Percentiles rank a stretch among this genome's conserved stretches.
Conservation (phyloP, 1,140 invertebrate species). For the Danaus plexippus region DNA sequence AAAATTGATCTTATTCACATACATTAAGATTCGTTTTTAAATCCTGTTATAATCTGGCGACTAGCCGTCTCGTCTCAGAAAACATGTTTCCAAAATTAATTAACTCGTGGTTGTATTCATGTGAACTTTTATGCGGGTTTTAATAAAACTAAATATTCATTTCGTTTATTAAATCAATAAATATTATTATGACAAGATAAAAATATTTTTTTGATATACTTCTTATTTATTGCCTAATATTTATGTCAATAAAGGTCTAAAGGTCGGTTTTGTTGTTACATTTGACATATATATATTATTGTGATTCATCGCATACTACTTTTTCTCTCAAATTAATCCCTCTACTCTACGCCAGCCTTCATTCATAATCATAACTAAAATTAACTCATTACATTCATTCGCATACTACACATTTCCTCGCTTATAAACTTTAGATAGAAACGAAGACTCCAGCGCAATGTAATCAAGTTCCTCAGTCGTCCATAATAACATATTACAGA, state of each 20-base stretch:
- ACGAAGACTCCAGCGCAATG: constrained; percentile 35
- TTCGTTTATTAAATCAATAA: too few relatives aligned
- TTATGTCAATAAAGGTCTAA: too few relatives aligned
- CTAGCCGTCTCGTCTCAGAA: constrained; percentile 55
- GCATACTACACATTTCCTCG: constrained; percentile 6
- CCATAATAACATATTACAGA: constrained; percentile 58
- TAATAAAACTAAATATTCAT: too few relatives aligned
- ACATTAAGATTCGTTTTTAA: constrained; percentile 23
- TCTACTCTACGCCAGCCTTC: too few relatives aligned
- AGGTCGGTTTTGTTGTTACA: too few relatives aligned
- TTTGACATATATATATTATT: too few relatives aligned
- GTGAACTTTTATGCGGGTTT: too few relatives aligned
- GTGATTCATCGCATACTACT: too few relatives aligned
- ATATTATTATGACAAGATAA: too few relatives aligned
- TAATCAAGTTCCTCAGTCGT: constrained; percentile 48
- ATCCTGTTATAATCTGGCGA: constrained; percentile 31
- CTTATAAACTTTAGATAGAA: constrained; percentile 27
- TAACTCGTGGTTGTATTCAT: constrained; percentile 10
- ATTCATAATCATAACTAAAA: neutral
- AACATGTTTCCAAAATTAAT: constrained; percentile 38
- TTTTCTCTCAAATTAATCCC: too few relatives aligned
- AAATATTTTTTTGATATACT: too few relatives aligned
- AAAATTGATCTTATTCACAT: constrained; percentile 23
- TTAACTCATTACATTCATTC: constrained; percentile 9
- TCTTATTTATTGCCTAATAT: too few relatives aligned